Evolutionary conservation across 2,888 invertebrate species (phyloP).

Genomic region (Anorthoa munda): DNA sequence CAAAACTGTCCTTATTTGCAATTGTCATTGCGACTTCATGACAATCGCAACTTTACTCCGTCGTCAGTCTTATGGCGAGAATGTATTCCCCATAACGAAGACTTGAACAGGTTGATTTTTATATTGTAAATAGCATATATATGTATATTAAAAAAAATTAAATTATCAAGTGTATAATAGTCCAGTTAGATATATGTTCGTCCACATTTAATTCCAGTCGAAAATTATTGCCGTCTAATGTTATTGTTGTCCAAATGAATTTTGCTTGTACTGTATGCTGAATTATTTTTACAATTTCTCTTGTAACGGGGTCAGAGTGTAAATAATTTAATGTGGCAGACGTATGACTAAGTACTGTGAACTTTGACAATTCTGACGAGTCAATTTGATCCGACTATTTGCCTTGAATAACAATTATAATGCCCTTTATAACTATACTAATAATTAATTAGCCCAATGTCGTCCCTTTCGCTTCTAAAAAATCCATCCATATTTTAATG

Average conservation of each 20-base stretch:
- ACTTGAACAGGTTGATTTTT: conserved; percentile 79
- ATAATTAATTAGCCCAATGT: conserved; percentile 75
- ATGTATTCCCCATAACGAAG: conserved; percentile 67
- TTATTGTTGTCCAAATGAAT: conserved; percentile 86
- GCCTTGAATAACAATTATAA: conserved; percentile 78
- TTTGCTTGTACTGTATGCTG: conserved; percentile 78
- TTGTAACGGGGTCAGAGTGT: conserved; percentile 70
- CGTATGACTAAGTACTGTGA: conserved; percentile 47
- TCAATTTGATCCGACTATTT: conserved; percentile 81
- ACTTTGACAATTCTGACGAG: conserved; percentile 72
- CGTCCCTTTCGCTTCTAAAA: conserved; percentile 85
- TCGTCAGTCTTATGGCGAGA: conserved; percentile 59
- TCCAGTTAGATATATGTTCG: conserved; percentile 89
- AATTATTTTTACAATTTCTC: conserved; percentile 77
- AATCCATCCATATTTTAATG: conserved; percentile 87
- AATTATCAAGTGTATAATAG: conserved; percentile 85
- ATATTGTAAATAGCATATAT: conserved; percentile 84
- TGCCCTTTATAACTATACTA: conserved; percentile 71
- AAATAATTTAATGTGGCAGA: conserved; percentile 54
- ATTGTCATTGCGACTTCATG: conserved; percentile 56
- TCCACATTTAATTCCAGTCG: conserved; percentile 88
- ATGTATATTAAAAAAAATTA: conserved; percentile 81
- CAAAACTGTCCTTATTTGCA: conserved; percentile 51
- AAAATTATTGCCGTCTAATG: conserved; percentile 87
- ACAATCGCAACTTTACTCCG: conserved; percentile 61